Evolutionary conservation across 2,113 vertebrate genomes (phyloP), one percentile per base, ranked within the genome.

Genomic region (Aramus guarauna): DNA sequence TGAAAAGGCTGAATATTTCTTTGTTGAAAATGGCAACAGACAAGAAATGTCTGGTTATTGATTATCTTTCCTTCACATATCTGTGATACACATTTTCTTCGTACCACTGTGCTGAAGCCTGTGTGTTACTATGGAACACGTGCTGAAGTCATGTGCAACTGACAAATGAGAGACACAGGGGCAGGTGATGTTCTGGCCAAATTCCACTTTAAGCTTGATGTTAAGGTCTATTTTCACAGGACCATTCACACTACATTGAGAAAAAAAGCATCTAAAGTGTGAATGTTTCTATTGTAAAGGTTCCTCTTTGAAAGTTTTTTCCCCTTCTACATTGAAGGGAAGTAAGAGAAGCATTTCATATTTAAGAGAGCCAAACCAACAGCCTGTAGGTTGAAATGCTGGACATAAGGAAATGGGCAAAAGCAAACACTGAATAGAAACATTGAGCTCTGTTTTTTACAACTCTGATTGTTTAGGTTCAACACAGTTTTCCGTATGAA

Each of bases 211-310:
- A 56, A 48, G 27, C n/a, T 85, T 71, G 39, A 26, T 12, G 37
- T 66, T 88, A 55, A 55, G 47, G 36, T 74, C 82, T n/a, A 22
- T 77, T 94, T 95, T 79, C 78, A 55, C 30, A 66, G 30, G 27
- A 78, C 41, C 11, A 11, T 67, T 85, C 71, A 52, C 62, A 64
- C 19, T 58, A 0, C 47, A 15, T 12, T 41, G 53, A 79, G 43
- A 67, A 74, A 52, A 52, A 63, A 64, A 27, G 12, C 45, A n/a
- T 58, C 48, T 39, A 15, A 81, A 71, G 26, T 55, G 37, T 74
- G 34, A 53, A 9, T 29, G 32, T 85, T 95, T 92, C 39, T 67
- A 13, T 64, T 74, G 41, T 52, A 43, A 58, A 39, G 3, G 53
- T 64, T 64, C 29, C 7, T 74, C 32, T 85, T 52, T 37, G 24